Conservation (phyloP, 1,140 invertebrate species). For the Lysiphlebus fabarum region DNA sequence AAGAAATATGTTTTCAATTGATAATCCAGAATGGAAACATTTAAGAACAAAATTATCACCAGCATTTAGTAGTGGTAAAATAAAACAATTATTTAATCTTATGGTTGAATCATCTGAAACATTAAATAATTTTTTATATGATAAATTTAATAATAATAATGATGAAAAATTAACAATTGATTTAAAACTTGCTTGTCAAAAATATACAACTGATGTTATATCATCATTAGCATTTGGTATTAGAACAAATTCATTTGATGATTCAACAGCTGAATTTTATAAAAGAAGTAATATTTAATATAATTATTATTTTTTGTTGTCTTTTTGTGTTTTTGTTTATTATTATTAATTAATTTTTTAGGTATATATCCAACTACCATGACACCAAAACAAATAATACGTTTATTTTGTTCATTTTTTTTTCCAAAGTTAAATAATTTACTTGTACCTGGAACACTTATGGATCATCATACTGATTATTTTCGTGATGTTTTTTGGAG, state of each 20-base stretch:
- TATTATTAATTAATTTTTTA: conserved; percentile 24
- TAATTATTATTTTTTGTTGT: not conserved
- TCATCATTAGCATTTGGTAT: conserved; percentile 57
- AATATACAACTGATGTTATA: conserved; percentile 59
- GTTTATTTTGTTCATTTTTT: conserved; percentile 36
- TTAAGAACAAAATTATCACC: conserved; percentile 53
- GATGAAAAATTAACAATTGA: conserved; percentile 31
- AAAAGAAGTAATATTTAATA: conserved; percentile 32
- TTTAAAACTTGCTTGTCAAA: conserved; percentile 50
- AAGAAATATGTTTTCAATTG: conserved; percentile 41
- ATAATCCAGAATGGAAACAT: conserved; percentile 48
- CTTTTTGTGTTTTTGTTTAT: not conserved
- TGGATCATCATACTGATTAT: conserved; percentile 23
- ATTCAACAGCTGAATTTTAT: conserved; percentile 48
- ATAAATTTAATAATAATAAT: conserved; percentile 19
- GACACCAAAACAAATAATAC: not conserved
- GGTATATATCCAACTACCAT: not conserved
- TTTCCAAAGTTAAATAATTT: conserved; percentile 42
- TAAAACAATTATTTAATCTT: conserved; percentile 54
- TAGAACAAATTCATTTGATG: conserved; percentile 45
- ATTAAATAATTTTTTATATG: conserved; percentile 36
- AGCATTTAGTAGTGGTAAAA: conserved; percentile 48
- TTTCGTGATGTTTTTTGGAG: conserved; percentile 46
- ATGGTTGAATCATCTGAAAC: conserved; percentile 46
- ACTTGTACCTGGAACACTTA: too few relatives aligned